These are phyloP conservation scores for Ylistrum balloti DNA, from an alignment of 1,140 invertebrate genomes.

Conservation along the genomic window DNA sequence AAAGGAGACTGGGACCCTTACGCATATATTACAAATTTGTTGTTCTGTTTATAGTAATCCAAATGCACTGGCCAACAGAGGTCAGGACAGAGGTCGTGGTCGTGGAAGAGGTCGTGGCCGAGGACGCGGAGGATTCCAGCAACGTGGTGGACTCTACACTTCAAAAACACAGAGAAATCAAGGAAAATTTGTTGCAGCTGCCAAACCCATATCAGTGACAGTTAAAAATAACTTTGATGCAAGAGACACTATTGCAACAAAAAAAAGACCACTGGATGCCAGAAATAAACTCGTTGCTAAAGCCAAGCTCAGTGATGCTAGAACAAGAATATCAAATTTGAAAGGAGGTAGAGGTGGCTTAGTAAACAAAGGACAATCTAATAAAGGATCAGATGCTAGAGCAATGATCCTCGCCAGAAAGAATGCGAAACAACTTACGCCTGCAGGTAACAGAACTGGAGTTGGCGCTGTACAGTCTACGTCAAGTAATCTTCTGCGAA, in stretches of 20 bases:
- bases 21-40: too few relatives aligned
- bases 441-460: neutral
- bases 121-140: neutral
- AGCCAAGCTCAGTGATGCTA: conserved; percentile 84
- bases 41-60: neutral
- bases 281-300: conserved; percentile 64
- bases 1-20: too few relatives aligned
- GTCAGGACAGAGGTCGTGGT: neutral
- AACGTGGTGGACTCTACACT: neutral
- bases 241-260: conserved; percentile 66
- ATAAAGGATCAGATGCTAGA: conserved; percentile 87
- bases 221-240: conserved; percentile 60
- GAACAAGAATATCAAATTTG: conserved; percentile 88
- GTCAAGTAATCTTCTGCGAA: conserved; percentile 50
- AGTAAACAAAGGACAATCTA: conserved; percentile 56
- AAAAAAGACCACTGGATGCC: conserved; percentile 62
- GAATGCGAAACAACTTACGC: neutral
- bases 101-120: neutral
- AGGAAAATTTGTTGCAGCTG: neutral
- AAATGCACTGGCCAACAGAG: neutral
- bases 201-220: neutral
- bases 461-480: conserved; percentile 30
- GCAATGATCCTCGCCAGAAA: conserved; percentile 84
- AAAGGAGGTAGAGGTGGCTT: conserved; percentile 81
- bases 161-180: conserved; percentile 8